These are phyloP conservation scores for Parascotia fuliginaria DNA, from an alignment of 2,888 invertebrate genomes.

Conservation along the genomic window DNA sequence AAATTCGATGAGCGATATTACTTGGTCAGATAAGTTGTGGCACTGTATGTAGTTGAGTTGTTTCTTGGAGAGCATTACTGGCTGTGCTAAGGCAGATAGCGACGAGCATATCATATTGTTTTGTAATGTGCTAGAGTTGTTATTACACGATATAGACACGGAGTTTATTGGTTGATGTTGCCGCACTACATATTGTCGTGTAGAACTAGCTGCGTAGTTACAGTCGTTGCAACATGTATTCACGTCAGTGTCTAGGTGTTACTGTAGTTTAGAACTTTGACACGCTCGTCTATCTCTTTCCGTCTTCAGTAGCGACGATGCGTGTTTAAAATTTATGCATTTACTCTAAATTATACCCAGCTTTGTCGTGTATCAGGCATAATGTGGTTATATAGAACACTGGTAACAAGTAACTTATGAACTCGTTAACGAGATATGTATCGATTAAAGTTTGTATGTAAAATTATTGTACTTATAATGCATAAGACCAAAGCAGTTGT, in stretches of 20 bases:
- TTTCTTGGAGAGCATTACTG: slow-evolving; percentile 45
- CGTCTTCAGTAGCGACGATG: slow-evolving; percentile 61
- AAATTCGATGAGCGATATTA: too few relatives aligned
- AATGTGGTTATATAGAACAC: slow-evolving; percentile 53
- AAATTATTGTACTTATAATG: slow-evolving; percentile 74
- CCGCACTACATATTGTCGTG: slow-evolving; percentile 69
- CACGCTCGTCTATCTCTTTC: slow-evolving; percentile 53
- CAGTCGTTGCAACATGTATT: slow-evolving; percentile 61
- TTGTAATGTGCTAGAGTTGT: slow-evolving; percentile 69
- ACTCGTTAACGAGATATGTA: slow-evolving; percentile 54
- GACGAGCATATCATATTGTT: slow-evolving; percentile 75
- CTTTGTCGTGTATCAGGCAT: slow-evolving; percentile 64
- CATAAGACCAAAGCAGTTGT: slow-evolving; percentile 79
- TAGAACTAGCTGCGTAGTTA: slow-evolving; percentile 74
- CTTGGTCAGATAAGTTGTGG: too few relatives aligned
- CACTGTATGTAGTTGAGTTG: slow-evolving; percentile 63
- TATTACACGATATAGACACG: slow-evolving; percentile 50
- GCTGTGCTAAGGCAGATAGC: slow-evolving; percentile 44
- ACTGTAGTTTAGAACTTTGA: slow-evolving; percentile 65
- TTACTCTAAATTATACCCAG: slow-evolving; percentile 66
- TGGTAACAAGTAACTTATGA: slow-evolving; percentile 55
- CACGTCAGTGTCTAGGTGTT: slow-evolving; percentile 77
- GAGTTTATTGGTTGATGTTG: slow-evolving; percentile 65
- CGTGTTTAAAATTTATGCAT: slow-evolving; percentile 62
- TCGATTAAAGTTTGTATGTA: slow-evolving; percentile 61